A percentile compares a stretch with the other conserved stretches of the same genome.
These are phyloP conservation scores for Dromius quadrimaculatus DNA, from an alignment of 2,888 invertebrate species.

Conservation along the genomic window DNA sequence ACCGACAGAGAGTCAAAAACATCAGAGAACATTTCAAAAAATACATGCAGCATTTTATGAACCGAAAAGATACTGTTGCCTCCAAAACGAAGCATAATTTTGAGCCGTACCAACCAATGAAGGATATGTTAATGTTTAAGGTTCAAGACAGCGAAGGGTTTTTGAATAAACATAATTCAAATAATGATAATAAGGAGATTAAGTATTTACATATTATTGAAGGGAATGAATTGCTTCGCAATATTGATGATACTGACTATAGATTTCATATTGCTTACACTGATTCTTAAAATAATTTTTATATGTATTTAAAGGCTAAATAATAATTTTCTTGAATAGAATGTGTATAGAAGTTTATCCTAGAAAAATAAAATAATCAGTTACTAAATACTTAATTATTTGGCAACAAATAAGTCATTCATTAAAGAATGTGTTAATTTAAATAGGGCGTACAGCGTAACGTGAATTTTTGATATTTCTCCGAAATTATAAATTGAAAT, in stretches of 20 bases:
- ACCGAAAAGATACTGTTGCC: background rate
- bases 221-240: conserved; percentile 7
- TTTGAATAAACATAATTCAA: background rate
- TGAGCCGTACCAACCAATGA: background rate
- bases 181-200: background rate
- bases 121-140: background rate
- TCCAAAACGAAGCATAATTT: conserved; percentile 11
- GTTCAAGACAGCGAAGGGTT: background rate
- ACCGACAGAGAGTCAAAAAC: conserved; percentile 6
- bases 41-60: conserved; percentile 2
- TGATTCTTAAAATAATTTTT: conserved; percentile 1
- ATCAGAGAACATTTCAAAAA: conserved; percentile 17
- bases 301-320: no score
- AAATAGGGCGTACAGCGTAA: no score
- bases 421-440: no score
- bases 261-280: conserved; percentile 6
- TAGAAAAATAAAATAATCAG: no score
- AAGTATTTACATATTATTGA: conserved; percentile 20
- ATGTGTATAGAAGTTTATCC: no score
- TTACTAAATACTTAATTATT: no score
- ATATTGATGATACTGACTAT: conserved; percentile 1
- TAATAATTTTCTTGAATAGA: no score
- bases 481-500: conserved; percentile 24
- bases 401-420: no score
- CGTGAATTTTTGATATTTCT: conserved; percentile 16